Evolutionary conservation across 1,140 invertebrate genomes (phyloP), one percentile per base, ranked within the genome.

Genomic region (Micrasema minimum): DNA sequence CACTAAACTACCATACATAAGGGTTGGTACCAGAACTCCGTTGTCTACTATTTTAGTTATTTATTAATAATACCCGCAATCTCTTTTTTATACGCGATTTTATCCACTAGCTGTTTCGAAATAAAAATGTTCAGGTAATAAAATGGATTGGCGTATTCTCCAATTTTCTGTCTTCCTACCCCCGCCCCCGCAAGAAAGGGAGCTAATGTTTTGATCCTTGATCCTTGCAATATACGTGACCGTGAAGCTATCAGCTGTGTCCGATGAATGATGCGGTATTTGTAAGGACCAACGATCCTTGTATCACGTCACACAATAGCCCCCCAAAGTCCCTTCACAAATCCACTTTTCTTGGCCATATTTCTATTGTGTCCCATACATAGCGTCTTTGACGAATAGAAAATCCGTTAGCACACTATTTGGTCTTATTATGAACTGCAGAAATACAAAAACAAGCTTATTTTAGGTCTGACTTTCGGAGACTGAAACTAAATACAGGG

Each of bases 321-420:
- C 20, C 20, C 1, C 48, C 4, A 51, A 12, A 20, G 22, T 18
- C 23, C 48, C 16, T 22, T 7, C 2, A 26, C 12, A 23, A 9
- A 26, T 9, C 22, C n/a, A n/a, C n/a, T n/a, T n/a, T 7, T 51
- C 16, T 51, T 22, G 16, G 20, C 48, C 11, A 51, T 51, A 22
- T 26, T 12, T 51, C 48, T 22, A 22, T 51, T 51, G 48, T 51
- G 22, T 51, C 16, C 12, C 4, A 11, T 16, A 1, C 18, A 2
- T 18, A 2, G 2, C 12, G 41, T 45, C 12, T 6, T 38, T 38
- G 37, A 11, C 37, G 2, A n/a, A 48, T 51, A 12, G 48, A 51
- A 23, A 51, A 51, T 51, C 48, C 48, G 48, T 51, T 51, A 51
- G 18, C 48, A 51, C 48, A 22, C 16, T 26, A 22, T 23, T 51